phyloP scores from a whole-genome alignment of 64 coral and sea anemone genomes.

The Montipora cactus region DNA sequence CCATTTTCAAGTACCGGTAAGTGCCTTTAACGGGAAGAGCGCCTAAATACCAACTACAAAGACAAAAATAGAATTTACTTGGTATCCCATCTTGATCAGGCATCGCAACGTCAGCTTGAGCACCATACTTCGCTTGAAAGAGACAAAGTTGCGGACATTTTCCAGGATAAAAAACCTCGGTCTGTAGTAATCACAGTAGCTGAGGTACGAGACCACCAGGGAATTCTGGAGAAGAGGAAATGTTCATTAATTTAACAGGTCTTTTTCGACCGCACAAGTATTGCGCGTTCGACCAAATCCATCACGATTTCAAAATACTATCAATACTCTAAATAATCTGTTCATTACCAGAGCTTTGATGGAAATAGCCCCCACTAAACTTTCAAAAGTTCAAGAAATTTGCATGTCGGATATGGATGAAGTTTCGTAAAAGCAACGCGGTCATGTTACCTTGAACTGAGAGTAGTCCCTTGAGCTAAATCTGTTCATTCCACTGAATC shows the following conservation, averaged over 20 bases:
- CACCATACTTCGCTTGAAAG: conserved; percentile 96
- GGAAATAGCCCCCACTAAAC: too few species aligned
- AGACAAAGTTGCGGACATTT: conserved; percentile 98
- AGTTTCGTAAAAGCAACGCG: accelerated
- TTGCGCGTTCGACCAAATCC: too few species aligned
- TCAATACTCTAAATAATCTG: too few species aligned
- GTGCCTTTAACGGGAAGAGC: neutral
- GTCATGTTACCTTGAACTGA: conserved; percentile 77
- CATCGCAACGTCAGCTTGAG: conserved; percentile 92
- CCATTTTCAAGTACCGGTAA: too few species aligned
- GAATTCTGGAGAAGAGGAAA: conserved; percentile 74
- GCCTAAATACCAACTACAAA: neutral
- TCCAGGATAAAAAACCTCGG: conserved; percentile 97
- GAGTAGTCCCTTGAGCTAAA: conserved; percentile 98
- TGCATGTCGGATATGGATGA: too few species aligned
- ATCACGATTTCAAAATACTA: neutral
- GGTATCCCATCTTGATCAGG: conserved; percentile 96
- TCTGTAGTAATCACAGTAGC: conserved; percentile 98
- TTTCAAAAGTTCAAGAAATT: too few species aligned
- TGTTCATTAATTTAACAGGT: neutral
- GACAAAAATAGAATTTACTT: conserved; percentile 51
- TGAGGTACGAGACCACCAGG: conserved; percentile 80
- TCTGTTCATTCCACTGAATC: conserved; percentile 98
- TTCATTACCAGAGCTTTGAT: too few species aligned
- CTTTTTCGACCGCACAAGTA: neutral